These are phyloP conservation scores for Apistogramma diplotaenia DNA, from an alignment of 2,113 vertebrate species.

Conservation along the genomic window DNA sequence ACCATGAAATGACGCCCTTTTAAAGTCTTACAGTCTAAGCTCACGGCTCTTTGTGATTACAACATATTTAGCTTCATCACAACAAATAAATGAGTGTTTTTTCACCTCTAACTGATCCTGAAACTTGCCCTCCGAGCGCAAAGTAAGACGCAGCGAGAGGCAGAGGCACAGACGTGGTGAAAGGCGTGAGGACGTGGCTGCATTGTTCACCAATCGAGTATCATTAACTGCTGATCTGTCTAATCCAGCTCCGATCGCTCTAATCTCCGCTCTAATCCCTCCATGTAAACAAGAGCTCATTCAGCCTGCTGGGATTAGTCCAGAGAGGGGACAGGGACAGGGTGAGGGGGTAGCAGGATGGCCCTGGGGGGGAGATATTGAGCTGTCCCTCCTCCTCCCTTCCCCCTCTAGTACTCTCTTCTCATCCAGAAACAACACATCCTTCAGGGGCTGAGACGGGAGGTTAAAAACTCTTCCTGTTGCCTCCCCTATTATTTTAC, in stretches of 20 bases:
- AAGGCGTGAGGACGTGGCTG: background rate
- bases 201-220: conserved; percentile 43
- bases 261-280: conserved; percentile 88
- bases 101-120: background rate
- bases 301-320: conserved; percentile 87
- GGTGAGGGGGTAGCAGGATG: conserved; percentile 4
- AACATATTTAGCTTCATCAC: background rate
- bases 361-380: conserved; percentile 64
- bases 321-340: background rate
- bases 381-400: conserved; percentile 10
- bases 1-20: background rate
- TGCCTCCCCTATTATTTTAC: background rate
- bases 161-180: background rate
- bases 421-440: background rate
- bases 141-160: conserved; percentile 46
- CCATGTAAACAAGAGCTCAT: conserved; percentile 87
- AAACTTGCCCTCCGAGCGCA: background rate
- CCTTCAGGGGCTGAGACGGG: background rate
- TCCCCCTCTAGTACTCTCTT: background rate
- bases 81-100: background rate
- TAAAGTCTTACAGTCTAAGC: background rate
- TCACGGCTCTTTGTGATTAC: background rate
- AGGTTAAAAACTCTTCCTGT: background rate
- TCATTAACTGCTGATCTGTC: conserved; percentile 62
- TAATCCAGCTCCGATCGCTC: conserved; percentile 82